A percentile compares a stretch with the other conserved stretches of the same genome.
Evolutionary conservation across 2,797 vertebrate genomes (phyloP).

Genomic region (Pelobates cultripes): DNA sequence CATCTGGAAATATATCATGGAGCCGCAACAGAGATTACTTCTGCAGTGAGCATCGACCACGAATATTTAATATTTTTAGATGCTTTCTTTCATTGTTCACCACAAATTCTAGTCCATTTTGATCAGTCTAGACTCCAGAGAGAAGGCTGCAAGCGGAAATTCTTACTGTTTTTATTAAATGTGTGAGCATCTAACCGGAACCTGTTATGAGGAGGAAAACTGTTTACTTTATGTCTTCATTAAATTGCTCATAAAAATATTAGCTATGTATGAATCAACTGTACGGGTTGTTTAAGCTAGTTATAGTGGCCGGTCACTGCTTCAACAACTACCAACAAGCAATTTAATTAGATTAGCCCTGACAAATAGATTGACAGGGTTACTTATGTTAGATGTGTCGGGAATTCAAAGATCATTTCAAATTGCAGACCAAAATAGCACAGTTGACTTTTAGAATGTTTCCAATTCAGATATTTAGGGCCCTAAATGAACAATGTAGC

Average conservation of each 20-base stretch:
- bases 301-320: no score
- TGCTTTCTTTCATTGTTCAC: conserved; percentile 53
- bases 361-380: no score
- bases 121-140: conserved; percentile 65
- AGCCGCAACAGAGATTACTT: conserved; percentile 40
- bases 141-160: conserved; percentile 62
- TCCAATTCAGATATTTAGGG: no score
- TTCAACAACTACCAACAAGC: no score
- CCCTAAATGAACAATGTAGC: no score
- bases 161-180: conserved; percentile 61
- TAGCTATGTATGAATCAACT: not conserved
- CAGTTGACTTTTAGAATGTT: no score
- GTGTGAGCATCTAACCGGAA: conserved; percentile 62
- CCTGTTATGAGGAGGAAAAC: conserved; percentile 37
- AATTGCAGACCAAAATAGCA: no score
- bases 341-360: no score
- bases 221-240: not conserved
- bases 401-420: no score
- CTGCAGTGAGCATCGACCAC: conserved; percentile 34
- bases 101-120: conserved; percentile 61
- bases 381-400: no score
- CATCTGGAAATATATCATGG: conserved; percentile 38
- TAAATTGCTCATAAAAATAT: not conserved
- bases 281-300: no score
- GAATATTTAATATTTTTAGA: conserved; percentile 59